Evolutionary conservation across 2,113 vertebrate species (phyloP), one percentile per base, ranked within the genome.

Genomic region (Pteropus alecto): DNA sequence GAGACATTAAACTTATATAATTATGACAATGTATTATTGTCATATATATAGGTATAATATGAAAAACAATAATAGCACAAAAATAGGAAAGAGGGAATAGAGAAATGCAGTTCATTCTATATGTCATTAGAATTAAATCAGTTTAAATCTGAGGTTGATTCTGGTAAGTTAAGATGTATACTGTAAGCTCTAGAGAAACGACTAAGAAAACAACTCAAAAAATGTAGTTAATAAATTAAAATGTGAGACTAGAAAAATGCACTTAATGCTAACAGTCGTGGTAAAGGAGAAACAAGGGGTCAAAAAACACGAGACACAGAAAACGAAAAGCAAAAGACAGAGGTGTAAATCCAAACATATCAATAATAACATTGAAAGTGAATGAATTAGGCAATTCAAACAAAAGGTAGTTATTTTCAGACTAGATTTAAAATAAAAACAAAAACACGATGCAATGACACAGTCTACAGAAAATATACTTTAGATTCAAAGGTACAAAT

Each of bases 321-420:
- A 24, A n/a, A 82, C 33, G 73, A 79, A 83, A 94, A 90, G 24
- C 28, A 38, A 87, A 86, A 76, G 58, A 33, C 61, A 71, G 35
- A 86, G 28, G 56, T 35, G 56, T 35, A 77, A 89, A 74, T 24
- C 22, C 48, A 92, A 46, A 22, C 26, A 19, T 35, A 56, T 9
- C 9, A 68, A 28, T n/a, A 90, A 16, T 1, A 77, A 54, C n/a
- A 67, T 35, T 58, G 56, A 67, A 65, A 58, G 33, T 74, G 21
- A 86, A 58, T 56, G 7, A 77, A 56, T 90, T 33, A 78, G 43
- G 61, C 18, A 63, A 46, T 35, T 24, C 28, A 43, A 54, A 73
- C 67, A 93, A 95, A 90, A 74, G 51, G 60, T 61, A 88, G n/a
- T 77, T 21, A 54, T 22, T 87, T 86, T 76, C 68, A 87, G n/a